Conservation (phyloP, 2,113 vertebrate genomes). For the Hippocampus zosterae region DNA sequence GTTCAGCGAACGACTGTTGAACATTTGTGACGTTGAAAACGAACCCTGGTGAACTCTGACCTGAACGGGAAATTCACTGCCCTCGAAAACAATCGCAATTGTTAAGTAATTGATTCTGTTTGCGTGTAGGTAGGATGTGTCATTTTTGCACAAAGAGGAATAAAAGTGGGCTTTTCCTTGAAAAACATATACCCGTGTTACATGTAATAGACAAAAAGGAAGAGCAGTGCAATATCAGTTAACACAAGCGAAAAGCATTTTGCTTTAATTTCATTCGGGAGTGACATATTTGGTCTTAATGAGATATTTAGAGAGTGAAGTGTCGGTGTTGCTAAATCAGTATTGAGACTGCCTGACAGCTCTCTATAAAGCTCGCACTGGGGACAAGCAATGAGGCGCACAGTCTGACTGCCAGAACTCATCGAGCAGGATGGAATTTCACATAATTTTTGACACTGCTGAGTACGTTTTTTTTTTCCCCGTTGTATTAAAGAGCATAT, state of each 20-base stretch:
- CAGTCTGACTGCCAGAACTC: constrained; percentile 50
- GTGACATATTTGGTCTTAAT: constrained; percentile 80
- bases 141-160: too few species aligned
- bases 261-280: constrained; percentile 82
- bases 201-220: not conserved
- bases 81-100: too few species aligned
- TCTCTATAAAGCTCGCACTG: constrained; percentile 45
- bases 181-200: too few species aligned
- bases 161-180: too few species aligned
- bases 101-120: too few species aligned
- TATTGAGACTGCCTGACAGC: constrained; percentile 55
- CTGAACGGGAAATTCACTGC: too few species aligned
- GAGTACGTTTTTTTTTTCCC: constrained; percentile 14
- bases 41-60: too few species aligned
- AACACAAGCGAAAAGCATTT: constrained; percentile 74
- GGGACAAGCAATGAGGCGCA: constrained; percentile 44
- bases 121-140: too few species aligned
- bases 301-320: constrained; percentile 75
- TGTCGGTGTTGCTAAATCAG: constrained; percentile 71
- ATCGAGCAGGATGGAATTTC: constrained; percentile 26
- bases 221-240: constrained; percentile 71
- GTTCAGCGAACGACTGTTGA: too few species aligned
- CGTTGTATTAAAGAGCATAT: constrained; percentile 35
- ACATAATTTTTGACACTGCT: constrained; percentile 9
- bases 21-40: too few species aligned